A percentile compares a stretch with the other conserved stretches of the same genome.
phyloP scores from a whole-genome alignment of 2,888 invertebrate genomes.

The Monoplex corrugatus region DNA sequence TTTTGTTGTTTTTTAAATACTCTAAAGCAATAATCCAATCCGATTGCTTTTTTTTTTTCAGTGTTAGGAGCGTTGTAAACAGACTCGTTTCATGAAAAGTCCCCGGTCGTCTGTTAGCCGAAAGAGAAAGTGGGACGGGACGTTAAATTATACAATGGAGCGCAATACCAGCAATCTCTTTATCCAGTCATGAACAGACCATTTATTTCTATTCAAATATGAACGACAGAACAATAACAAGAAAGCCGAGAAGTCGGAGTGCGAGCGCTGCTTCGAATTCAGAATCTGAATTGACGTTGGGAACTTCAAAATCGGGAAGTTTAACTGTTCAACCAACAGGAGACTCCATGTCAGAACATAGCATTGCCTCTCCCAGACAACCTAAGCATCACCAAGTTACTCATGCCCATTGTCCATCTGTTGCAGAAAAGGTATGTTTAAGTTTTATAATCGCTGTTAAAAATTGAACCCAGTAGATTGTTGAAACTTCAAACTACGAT shows the following conservation, averaged over 20 bases:
- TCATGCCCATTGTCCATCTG: conserved; percentile 33
- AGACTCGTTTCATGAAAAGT: background rate
- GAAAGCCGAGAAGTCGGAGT: conserved; percentile 46
- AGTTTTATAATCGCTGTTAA: too few relatives aligned
- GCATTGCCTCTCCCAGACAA: conserved; percentile 1
- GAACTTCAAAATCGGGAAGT: conserved; percentile 10
- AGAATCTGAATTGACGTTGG: conserved; percentile 44
- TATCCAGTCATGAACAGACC: background rate
- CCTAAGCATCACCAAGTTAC: conserved; percentile 40
- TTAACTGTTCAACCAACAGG: background rate
- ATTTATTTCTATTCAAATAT: conserved; percentile 27
- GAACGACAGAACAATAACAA: conserved; percentile 35
- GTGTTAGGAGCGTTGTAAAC: conserved; percentile 22
- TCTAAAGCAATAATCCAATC: background rate
- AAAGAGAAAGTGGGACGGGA: too few relatives aligned
- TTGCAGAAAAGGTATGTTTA: conserved; percentile 46
- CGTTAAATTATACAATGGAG: conserved; percentile 16
- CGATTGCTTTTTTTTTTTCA: background rate
- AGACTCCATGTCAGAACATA: conserved; percentile 50
- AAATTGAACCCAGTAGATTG: too few relatives aligned
- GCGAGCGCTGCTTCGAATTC: conserved; percentile 48
- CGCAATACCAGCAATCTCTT: background rate
- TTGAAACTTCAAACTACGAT: too few relatives aligned
- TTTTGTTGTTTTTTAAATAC: background rate
- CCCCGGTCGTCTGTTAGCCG: background rate